Conservation (phyloP, 2,888 invertebrate genomes). For the Pristionchus entomophagus region DNA sequence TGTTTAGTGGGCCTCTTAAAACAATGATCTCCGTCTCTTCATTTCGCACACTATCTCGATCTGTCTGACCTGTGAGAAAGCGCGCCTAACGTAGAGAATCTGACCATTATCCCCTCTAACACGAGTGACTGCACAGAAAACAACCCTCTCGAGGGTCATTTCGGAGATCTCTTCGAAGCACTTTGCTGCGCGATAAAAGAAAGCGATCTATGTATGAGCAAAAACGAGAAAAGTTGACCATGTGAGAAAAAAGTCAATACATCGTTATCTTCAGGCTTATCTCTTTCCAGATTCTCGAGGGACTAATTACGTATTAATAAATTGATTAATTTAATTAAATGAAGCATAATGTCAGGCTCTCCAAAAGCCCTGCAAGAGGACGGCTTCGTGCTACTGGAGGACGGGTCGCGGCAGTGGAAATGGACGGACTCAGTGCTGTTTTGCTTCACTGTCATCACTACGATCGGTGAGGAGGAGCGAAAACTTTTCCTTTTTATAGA, state of each 20-base stretch:
- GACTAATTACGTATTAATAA: too few relatives aligned
- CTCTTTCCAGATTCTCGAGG: too few relatives aligned
- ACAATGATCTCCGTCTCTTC: too few relatives aligned
- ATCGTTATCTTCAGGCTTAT: too few relatives aligned
- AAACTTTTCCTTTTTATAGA: too few relatives aligned
- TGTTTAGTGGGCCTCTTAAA: neutral
- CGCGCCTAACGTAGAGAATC: too few relatives aligned
- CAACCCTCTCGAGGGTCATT: conserved; percentile 13
- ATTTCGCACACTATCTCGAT: too few relatives aligned
- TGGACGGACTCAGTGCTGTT: conserved; percentile 71
- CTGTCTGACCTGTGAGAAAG: too few relatives aligned
- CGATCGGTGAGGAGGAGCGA: conserved; percentile 64
- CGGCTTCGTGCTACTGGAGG: neutral
- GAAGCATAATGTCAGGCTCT: neutral
- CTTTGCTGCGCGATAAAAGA: neutral
- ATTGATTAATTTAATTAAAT: too few relatives aligned
- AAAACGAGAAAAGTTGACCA: too few relatives aligned
- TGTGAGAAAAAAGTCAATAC: too few relatives aligned
- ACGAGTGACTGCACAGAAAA: neutral
- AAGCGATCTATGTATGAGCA: neutral
- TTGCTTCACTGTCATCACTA: conserved; percentile 74
- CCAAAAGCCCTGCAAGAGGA: neutral
- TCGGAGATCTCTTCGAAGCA: neutral
- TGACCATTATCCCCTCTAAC: too few relatives aligned
- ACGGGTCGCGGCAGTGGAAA: conserved; percentile 57